Evolutionary conservation across 2,113 vertebrate genomes (phyloP).

Genomic region (Geothlypis trichas): DNA sequence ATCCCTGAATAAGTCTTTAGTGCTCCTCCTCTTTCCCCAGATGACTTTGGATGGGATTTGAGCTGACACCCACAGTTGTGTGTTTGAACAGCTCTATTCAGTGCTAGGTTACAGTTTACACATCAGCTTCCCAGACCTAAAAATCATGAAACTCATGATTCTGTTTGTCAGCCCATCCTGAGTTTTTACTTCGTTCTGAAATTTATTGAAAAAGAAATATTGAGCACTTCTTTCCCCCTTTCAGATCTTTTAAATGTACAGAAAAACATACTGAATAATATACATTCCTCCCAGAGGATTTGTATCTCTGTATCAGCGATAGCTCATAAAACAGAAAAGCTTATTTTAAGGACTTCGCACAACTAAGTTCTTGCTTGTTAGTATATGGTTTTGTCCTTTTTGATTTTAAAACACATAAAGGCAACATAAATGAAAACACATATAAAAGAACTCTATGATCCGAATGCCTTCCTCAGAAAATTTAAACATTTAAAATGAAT

Average conservation of each 20-base stretch:
- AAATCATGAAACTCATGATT: constrained; percentile 26
- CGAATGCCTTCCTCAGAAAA: not conserved
- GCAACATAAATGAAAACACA: not conserved
- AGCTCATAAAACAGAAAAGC: not conserved
- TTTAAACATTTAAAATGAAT: constrained; percentile 39
- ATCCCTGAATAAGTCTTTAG: constrained; percentile 19
- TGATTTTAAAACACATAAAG: constrained; percentile 8
- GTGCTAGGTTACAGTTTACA: constrained; percentile 33
- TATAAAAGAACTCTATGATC: not conserved
- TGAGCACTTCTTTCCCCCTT: not conserved
- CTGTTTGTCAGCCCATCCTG: constrained; percentile 45
- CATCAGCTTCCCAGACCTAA: constrained; percentile 1
- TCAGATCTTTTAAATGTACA: not conserved
- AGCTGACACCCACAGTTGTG: constrained; percentile 30
- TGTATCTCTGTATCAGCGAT: not conserved
- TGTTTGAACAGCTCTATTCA: constrained; percentile 37
- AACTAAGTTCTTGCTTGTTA: not conserved
- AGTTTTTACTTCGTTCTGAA: constrained; percentile 37
- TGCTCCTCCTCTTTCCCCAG: not conserved
- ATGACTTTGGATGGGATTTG: constrained; percentile 6
- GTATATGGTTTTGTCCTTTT: not conserved
- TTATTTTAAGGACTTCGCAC: not conserved
- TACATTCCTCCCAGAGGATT: not conserved
- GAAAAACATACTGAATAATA: not conserved
- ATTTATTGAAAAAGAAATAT: constrained; percentile 25